phyloP scores from a whole-genome alignment of 2,113 vertebrate genomes.

The Parotia lawesii region DNA sequence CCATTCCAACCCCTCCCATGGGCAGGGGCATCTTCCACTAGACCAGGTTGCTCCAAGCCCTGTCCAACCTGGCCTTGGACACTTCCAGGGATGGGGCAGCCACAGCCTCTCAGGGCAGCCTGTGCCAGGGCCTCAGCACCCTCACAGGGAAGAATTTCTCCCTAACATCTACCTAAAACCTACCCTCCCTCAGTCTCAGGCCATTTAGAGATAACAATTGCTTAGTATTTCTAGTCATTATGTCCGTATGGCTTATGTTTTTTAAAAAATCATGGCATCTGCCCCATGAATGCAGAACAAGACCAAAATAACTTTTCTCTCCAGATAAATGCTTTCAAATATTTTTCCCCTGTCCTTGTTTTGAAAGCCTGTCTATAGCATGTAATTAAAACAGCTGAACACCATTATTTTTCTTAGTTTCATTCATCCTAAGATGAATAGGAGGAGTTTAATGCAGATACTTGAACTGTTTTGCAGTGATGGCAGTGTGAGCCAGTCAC shows the following conservation, averaged over 20 bases:
- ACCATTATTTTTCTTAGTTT: not conserved
- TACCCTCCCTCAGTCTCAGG: not conserved
- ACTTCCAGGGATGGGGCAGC: not conserved
- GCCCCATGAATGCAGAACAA: not conserved
- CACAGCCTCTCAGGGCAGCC: not conserved
- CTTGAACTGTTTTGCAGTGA: conserved; percentile 76
- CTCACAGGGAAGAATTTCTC: not conserved
- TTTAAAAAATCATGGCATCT: not conserved
- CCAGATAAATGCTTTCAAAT: rapidly evolving
- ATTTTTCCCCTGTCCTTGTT: not conserved
- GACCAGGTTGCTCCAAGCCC: rapidly evolving
- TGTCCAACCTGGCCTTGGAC: rapidly evolving
- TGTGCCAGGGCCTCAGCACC: not conserved
- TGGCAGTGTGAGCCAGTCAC: conserved; percentile 87
- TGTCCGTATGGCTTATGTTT: not conserved
- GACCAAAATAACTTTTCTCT: not conserved
- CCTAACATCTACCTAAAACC: not conserved
- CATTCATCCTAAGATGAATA: not conserved
- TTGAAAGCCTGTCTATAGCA: not conserved
- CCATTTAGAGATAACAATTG: not conserved
- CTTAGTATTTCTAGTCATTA: not conserved
- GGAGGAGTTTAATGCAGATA: not conserved
- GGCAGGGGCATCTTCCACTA: not conserved
- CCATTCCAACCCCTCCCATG: not conserved
- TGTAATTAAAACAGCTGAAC: not conserved